A percentile compares a stretch with the other conserved stretches of the same genome.
Conservation (phyloP, 1,140 invertebrate species). For the Chlorops oryzae region DNA sequence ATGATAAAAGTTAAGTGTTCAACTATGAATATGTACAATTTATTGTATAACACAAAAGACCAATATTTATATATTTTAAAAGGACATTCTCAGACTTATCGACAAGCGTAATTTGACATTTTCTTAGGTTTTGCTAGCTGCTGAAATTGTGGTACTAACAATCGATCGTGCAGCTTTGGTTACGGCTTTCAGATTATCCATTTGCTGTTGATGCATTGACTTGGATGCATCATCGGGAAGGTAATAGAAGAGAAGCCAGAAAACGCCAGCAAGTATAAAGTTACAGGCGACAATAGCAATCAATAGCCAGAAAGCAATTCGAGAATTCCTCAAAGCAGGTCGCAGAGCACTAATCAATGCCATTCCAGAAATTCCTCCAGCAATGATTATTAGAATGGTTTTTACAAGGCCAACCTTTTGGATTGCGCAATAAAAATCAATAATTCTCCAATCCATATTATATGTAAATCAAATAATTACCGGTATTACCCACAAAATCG, state of each 20-base stretch:
- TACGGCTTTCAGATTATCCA: not conserved
- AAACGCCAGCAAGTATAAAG: constrained; percentile 73
- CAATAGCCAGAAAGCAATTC: constrained; percentile 61
- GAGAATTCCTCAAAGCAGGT: constrained; percentile 66
- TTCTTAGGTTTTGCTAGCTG: no score
- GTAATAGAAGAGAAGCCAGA: constrained; percentile 73
- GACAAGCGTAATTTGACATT: no score
- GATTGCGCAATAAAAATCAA: no score
- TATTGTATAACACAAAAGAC: no score
- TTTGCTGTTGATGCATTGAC: no score
- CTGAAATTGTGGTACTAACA: constrained; percentile 15
- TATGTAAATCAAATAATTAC: constrained; percentile 15
- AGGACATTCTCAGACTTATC: no score
- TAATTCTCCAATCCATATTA: not conserved
- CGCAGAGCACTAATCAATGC: constrained; percentile 77
- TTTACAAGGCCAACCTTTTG: no score
- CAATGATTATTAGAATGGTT: constrained; percentile 51
- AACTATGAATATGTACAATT: no score
- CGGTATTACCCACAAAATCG: constrained; percentile 84
- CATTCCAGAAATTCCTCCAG: constrained; percentile 74
- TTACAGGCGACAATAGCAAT: constrained; percentile 68
- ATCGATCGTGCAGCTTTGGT: not conserved
- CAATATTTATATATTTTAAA: no score
- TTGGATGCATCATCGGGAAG: constrained; percentile 32
- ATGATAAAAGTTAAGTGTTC: no score